A percentile compares a stretch with the other conserved stretches of the same genome.
Evolutionary conservation across 2,113 vertebrate species (phyloP).

Genomic region (Bucco capensis): DNA sequence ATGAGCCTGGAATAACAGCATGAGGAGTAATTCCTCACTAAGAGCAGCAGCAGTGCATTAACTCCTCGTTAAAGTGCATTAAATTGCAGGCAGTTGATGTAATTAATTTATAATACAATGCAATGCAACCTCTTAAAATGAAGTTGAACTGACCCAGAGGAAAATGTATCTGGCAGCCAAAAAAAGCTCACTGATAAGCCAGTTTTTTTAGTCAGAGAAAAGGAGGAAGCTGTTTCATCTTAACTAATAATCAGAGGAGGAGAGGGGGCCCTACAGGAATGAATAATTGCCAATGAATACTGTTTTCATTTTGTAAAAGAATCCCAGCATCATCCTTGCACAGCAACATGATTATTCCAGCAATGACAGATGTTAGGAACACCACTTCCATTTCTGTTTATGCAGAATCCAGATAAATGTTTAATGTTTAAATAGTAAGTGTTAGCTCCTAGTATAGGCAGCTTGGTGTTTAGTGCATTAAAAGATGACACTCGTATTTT

Average conservation of each 20-base stretch:
- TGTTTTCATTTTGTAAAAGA: conserved; percentile 33
- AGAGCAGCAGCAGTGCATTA: conserved; percentile 9
- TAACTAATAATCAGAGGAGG: conserved; percentile 31
- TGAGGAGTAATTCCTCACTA: background rate
- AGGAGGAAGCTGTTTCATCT: background rate
- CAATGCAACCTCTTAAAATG: conserved; percentile 26
- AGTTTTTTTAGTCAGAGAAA: conserved; percentile 17
- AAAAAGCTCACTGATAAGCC: conserved; percentile 5
- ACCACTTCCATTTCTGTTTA: background rate
- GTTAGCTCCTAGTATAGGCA: background rate
- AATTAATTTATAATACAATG: conserved; percentile 57
- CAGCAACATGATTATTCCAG: conserved; percentile 22
- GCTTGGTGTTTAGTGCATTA: background rate
- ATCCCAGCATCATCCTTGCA: conserved; percentile 13
- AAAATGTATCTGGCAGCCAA: conserved; percentile 23
- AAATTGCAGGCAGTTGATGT: background rate
- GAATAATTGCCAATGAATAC: conserved; percentile 24
- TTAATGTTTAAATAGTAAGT: background rate
- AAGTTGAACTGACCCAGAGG: conserved; percentile 27
- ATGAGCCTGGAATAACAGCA: background rate
- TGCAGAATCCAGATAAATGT: conserved; percentile 11
- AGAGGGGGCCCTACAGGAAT: background rate
- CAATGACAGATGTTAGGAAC: background rate
- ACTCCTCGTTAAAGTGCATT: background rate
- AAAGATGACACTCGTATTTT: background rate